phyloP scores from a whole-genome alignment of 2,888 invertebrate species.

The Eupeodes luniger region DNA sequence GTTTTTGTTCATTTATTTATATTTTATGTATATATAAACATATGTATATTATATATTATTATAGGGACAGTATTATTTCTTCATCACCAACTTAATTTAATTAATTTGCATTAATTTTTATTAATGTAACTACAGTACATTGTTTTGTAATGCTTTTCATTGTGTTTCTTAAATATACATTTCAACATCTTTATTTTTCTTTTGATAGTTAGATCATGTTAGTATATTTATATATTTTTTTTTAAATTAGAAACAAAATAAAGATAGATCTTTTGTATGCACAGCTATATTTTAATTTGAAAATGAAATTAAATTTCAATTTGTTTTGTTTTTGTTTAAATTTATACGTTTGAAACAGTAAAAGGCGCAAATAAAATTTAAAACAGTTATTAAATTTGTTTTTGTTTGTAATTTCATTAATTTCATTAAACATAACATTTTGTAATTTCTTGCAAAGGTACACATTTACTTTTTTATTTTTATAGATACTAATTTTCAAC shows the following conservation, averaged over 20 bases:
- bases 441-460: conserved; percentile 55
- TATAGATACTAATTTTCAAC: conserved; percentile 28
- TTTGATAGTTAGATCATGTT: conserved; percentile 28
- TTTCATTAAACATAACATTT: conserved; percentile 50
- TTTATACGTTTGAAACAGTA: conserved; percentile 66
- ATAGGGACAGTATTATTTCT: conserved; percentile 65
- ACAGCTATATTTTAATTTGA: conserved; percentile 6
- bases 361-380: conserved; percentile 68
- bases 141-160: conserved; percentile 36
- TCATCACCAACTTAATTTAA: conserved; percentile 68
- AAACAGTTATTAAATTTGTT: conserved; percentile 30
- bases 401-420: conserved; percentile 18
- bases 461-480: conserved; percentile 62
- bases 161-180: conserved; percentile 28
- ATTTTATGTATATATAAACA: conserved; percentile 27
- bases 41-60: conserved; percentile 22
- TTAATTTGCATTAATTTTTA: conserved; percentile 32
- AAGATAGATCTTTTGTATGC: conserved; percentile 29
- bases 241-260: conserved; percentile 40
- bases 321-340: conserved; percentile 25
- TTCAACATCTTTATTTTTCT: conserved; percentile 13
- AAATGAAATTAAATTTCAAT: conserved; percentile 44
- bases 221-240: conserved; percentile 8
- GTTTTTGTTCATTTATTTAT: conserved; percentile 46
- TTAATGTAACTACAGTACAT: conserved; percentile 15